These are phyloP conservation scores for Melinaea marsaeus DNA, from an alignment of 2,888 invertebrate genomes.

Conservation along the genomic window DNA sequence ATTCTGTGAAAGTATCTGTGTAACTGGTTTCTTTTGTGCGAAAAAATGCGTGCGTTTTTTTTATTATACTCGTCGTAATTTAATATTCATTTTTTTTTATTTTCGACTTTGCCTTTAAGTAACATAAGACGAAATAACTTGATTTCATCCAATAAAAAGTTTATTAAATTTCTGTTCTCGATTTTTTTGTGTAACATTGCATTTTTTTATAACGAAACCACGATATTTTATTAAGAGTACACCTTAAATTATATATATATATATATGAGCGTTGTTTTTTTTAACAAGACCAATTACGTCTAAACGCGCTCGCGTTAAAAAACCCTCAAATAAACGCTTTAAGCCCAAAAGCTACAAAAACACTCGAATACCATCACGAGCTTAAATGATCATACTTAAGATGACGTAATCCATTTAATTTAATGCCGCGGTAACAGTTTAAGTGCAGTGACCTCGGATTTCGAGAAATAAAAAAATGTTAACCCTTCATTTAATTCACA, in stretches of 20 bases:
- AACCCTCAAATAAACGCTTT: background rate
- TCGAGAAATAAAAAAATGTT: conserved; percentile 41
- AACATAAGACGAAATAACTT: conserved; percentile 28
- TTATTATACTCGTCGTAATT: conserved; percentile 18
- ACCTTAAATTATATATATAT: too few species aligned
- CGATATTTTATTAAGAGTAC: too few species aligned
- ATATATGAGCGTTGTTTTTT: too few species aligned
- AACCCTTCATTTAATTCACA: conserved; percentile 21
- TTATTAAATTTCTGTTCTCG: background rate
- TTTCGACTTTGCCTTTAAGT: conserved; percentile 21
- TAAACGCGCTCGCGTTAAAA: background rate
- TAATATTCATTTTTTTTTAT: conserved; percentile 26
- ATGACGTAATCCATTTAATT: conserved; percentile 54
- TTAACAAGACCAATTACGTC: too few species aligned
- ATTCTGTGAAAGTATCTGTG: conserved; percentile 23
- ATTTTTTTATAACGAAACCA: background rate
- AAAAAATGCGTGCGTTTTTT: conserved; percentile 25
- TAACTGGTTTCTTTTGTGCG: conserved; percentile 23
- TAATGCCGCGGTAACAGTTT: conserved; percentile 43
- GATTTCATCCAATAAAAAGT: conserved; percentile 6
- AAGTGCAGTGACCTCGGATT: conserved; percentile 55
- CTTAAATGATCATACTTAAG: conserved; percentile 18
- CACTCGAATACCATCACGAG: conserved; percentile 20
- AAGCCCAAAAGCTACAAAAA: conserved; percentile 16
- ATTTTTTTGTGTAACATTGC: background rate